Evolutionary conservation across 2,797 vertebrate species (phyloP).

Genomic region (Macropus fuliginosus): DNA sequence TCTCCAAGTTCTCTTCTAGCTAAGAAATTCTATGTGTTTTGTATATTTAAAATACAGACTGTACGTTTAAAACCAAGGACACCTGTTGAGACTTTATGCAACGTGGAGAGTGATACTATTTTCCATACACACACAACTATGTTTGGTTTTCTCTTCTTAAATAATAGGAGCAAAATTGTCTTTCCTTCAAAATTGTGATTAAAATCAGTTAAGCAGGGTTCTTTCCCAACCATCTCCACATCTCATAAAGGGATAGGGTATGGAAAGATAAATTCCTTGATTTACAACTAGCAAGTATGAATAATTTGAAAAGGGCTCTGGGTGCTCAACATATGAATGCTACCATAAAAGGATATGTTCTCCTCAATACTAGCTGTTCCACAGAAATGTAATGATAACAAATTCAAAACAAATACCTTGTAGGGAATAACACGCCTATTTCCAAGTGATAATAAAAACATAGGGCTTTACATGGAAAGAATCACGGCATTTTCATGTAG

Average conservation of each 20-base stretch:
- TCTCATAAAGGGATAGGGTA: slow-evolving; percentile 55
- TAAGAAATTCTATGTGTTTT: slow-evolving; percentile 2
- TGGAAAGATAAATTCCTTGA: slow-evolving; percentile 70
- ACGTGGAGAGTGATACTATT: neutral
- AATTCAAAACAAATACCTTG: slow-evolving; percentile 98
- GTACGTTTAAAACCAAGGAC: neutral
- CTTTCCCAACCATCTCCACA: neutral
- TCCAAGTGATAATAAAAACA: slow-evolving; percentile 83
- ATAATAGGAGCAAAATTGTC: neutral
- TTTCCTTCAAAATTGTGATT: slow-evolving; percentile 1
- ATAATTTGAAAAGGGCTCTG: slow-evolving; percentile 59
- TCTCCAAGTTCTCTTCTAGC: neutral
- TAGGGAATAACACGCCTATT: slow-evolving; percentile 94
- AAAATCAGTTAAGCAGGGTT: neutral
- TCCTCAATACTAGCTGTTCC: slow-evolving; percentile 88
- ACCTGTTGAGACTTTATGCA: neutral
- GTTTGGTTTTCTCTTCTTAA: neutral
- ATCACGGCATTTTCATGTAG: neutral
- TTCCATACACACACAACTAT: neutral
- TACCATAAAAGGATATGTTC: slow-evolving; percentile 97
- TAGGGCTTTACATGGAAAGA: slow-evolving; percentile 67
- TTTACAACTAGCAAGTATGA: slow-evolving; percentile 59
- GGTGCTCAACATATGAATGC: slow-evolving; percentile 76
- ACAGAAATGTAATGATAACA: slow-evolving; percentile 93
- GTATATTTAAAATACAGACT: slow-evolving; percentile 24